Percentiles rank a stretch among this genome's conserved stretches.
phyloP scores from a whole-genome alignment of 2,888 invertebrate species.

The Podotricha telesiphe region DNA sequence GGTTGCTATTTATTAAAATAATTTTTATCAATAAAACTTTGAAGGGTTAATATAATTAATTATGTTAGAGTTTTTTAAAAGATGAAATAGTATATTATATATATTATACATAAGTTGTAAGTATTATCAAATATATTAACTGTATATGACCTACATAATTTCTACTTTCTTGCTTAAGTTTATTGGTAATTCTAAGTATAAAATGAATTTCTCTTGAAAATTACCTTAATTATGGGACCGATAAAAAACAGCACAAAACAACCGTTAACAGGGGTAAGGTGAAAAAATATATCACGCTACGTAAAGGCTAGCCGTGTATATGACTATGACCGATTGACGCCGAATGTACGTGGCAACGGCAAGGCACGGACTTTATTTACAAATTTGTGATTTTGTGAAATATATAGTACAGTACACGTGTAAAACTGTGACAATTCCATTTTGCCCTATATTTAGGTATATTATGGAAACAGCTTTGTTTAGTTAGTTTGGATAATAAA shows the following conservation, averaged over 20 bases:
- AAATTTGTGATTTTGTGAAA: neutral
- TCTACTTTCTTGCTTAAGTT: conserved; percentile 17
- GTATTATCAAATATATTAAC: conserved; percentile 9
- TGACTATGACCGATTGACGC: conserved; percentile 59
- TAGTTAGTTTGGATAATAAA: too few relatives aligned
- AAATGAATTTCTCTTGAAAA: conserved; percentile 27
- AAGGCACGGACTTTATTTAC: conserved; percentile 24
- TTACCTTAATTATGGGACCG: conserved; percentile 37
- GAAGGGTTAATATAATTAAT: too few relatives aligned
- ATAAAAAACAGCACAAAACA: conserved; percentile 56
- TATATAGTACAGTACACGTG: neutral
- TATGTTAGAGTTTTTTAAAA: too few relatives aligned
- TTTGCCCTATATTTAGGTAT: too few relatives aligned
- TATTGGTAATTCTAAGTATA: conserved; percentile 24
- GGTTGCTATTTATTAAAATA: too few relatives aligned
- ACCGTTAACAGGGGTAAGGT: conserved; percentile 57
- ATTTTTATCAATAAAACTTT: too few relatives aligned
- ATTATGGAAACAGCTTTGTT: too few relatives aligned
- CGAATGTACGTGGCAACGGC: conserved; percentile 48
- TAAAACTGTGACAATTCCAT: too few relatives aligned
- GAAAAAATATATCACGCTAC: conserved; percentile 62
- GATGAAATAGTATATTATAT: neutral
- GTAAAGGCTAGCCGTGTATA: conserved; percentile 55
- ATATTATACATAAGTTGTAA: neutral
- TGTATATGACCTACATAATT: conserved; percentile 21